A percentile compares a stretch with the other conserved stretches of the same genome.
phyloP scores from a whole-genome alignment of 2,888 invertebrate genomes.

The Ochlodes sylvanus region DNA sequence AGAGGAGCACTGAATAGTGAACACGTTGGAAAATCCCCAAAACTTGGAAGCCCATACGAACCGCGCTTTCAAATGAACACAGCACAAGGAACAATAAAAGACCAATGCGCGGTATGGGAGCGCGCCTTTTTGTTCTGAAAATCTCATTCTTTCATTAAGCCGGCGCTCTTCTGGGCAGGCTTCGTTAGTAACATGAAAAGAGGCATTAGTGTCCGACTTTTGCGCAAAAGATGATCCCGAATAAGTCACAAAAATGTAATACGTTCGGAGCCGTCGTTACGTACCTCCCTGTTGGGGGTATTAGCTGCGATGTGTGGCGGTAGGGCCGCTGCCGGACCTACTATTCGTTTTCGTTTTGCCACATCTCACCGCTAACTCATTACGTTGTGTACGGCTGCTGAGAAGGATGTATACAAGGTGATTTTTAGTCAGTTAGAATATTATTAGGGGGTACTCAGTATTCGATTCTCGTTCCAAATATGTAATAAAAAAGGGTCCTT shows the following conservation, averaged over 20 bases:
- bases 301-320: neutral
- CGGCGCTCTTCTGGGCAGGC: conserved; percentile 18
- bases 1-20: too few relatives aligned
- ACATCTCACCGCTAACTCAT: conserved; percentile 2
- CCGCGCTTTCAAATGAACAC: conserved; percentile 4
- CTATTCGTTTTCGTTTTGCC: neutral
- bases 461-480: too few relatives aligned
- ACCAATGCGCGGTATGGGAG: conserved; percentile 4
- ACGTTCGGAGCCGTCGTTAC: conserved; percentile 1
- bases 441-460: too few relatives aligned
- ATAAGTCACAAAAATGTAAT: conserved; percentile 35
- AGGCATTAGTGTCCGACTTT: conserved; percentile 39
- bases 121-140: conserved; percentile 17
- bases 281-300: neutral
- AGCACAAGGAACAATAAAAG: conserved; percentile 21
- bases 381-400: neutral
- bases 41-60: neutral
- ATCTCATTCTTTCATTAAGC: conserved; percentile 31
- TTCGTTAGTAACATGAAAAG: conserved; percentile 41
- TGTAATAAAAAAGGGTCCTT: too few relatives aligned
- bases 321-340: neutral
- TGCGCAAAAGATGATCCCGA: conserved; percentile 40
- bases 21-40: neutral
- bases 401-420: too few relatives aligned
- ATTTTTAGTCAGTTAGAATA: too few relatives aligned